Evolutionary conservation across 2,797 vertebrate genomes (phyloP).

Genomic region (Lutjanus argentimaculatus): DNA sequence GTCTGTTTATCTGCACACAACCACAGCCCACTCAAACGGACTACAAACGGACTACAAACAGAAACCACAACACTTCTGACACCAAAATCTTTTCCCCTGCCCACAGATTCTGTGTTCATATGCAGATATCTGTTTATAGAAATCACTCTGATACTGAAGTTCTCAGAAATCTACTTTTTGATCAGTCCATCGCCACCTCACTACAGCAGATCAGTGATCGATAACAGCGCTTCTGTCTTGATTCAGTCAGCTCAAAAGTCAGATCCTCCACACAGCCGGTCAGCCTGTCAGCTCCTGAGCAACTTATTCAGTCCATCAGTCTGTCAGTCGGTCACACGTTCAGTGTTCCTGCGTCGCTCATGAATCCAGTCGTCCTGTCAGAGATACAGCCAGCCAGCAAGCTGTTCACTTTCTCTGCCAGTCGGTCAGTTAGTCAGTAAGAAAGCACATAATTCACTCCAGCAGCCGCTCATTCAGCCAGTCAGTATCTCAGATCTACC

Average conservation of each 20-base stretch:
- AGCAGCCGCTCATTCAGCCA: not conserved
- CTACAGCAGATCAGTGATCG: not conserved
- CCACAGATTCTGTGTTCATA: too few relatives aligned
- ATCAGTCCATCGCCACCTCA: not conserved
- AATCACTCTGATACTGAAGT: too few relatives aligned
- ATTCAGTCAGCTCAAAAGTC: not conserved
- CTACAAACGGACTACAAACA: too few relatives aligned
- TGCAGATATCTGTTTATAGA: too few relatives aligned
- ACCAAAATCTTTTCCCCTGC: too few relatives aligned
- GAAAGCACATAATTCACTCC: conserved; percentile 17
- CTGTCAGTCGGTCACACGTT: not conserved
- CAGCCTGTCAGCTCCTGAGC: not conserved
- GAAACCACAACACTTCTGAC: too few relatives aligned
- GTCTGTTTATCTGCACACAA: too few relatives aligned
- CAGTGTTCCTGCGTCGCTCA: not conserved
- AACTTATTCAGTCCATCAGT: not conserved
- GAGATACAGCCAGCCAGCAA: not conserved
- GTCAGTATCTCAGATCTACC: conserved; percentile 1
- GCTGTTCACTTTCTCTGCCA: not conserved
- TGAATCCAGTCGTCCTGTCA: not conserved
- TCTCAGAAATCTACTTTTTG: not conserved
- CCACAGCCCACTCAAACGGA: too few relatives aligned
- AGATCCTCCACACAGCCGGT: not conserved
- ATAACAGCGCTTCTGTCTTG: not conserved
- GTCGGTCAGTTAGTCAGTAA: not conserved